Conservation (phyloP, 1,140 invertebrate species). For the Drosophila suzukii region DNA sequence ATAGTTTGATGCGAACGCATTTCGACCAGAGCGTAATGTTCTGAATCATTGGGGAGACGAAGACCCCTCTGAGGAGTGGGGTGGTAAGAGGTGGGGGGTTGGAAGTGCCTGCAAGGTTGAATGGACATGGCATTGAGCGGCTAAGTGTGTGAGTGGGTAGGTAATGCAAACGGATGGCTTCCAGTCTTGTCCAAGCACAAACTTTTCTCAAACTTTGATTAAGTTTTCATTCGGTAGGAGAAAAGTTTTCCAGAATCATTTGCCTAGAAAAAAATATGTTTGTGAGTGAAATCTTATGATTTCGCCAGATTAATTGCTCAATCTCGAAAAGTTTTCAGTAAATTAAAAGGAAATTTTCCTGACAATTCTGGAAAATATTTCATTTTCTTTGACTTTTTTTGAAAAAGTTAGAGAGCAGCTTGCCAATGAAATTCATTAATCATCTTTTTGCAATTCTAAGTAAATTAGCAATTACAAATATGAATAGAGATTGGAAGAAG, state of each 20-base stretch:
- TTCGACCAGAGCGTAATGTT: slow-evolving; percentile 49
- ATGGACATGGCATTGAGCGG: slow-evolving; percentile 60
- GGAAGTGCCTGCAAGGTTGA: slow-evolving; percentile 34
- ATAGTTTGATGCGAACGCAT: slow-evolving; percentile 78
- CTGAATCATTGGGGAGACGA: slow-evolving; percentile 48
- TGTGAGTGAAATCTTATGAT: slow-evolving; percentile 30
- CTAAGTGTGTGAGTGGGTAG: slow-evolving; percentile 14
- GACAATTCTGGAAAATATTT: slow-evolving; percentile 5
- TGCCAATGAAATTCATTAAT: not conserved
- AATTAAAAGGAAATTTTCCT: slow-evolving; percentile 7
- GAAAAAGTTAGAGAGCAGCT: not conserved
- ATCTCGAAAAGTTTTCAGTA: slow-evolving; percentile 25
- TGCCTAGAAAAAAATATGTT: slow-evolving; percentile 44
- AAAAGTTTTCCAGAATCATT: slow-evolving; percentile 41
- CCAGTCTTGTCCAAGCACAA: slow-evolving; percentile 39
- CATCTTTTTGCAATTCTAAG: not conserved
- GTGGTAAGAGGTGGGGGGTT: not conserved
- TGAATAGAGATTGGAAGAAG: no score
- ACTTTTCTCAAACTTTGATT: slow-evolving; percentile 43
- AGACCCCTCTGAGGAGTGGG: not conserved
- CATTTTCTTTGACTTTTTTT: not conserved
- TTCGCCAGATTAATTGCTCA: slow-evolving; percentile 38
- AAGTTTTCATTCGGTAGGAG: slow-evolving; percentile 21
- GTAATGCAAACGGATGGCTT: slow-evolving; percentile 40
- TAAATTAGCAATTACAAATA: not conserved